Base-by-base conservation (phyloP, 2,113 vertebrate genomes). In the Girardinichthys multiradiatus region DNA sequence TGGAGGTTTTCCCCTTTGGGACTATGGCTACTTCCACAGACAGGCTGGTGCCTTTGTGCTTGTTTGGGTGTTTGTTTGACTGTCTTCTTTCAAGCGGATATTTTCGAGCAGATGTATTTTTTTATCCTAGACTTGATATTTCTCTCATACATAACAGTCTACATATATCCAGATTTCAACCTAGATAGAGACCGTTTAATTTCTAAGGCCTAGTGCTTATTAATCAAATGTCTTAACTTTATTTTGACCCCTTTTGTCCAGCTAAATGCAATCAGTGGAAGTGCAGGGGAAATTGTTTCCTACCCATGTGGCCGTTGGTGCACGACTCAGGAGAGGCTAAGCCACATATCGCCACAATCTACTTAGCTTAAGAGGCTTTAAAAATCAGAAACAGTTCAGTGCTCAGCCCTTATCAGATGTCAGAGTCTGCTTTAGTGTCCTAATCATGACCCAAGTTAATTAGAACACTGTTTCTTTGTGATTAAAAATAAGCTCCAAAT, bases 231-330 rank as follows among this genome's bases (percentile, higher is more conserved):
- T 82, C 67, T 39, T 15, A n/a, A 2, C 68, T 73, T 80, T 24
- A 76, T 77, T 72, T 70, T 76, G 78, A 83, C 87, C 86, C 73
- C 68, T 77, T 86, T 72, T 82, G 81, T 89, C 68, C 67, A 73
- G 76, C 81, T 83, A 86, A 70, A 37, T 57, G 87, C 90, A 94
- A 91, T 94, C 91, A 92, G 86, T 85, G 81, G 87, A 89, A 93
- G 87, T 87, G 77, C 71, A 27, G 81, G 72, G 80, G 73, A 91
- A 93, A 94, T 92, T 90, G 77, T 87, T 92, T 93, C 91, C 89
- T 87, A 91, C 79, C 86, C 76, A 33, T 89, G 89, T 79, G 87
- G 91, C 84, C 61, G 60, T 62, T 76, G 85, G 82, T 89, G 68
- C 76, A 45, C 48, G 60, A 88, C 86, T 84, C 78, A 45, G 73